These are phyloP conservation scores for Rhagonycha fulva DNA, from an alignment of 2,888 invertebrate species.

Conservation along the genomic window DNA sequence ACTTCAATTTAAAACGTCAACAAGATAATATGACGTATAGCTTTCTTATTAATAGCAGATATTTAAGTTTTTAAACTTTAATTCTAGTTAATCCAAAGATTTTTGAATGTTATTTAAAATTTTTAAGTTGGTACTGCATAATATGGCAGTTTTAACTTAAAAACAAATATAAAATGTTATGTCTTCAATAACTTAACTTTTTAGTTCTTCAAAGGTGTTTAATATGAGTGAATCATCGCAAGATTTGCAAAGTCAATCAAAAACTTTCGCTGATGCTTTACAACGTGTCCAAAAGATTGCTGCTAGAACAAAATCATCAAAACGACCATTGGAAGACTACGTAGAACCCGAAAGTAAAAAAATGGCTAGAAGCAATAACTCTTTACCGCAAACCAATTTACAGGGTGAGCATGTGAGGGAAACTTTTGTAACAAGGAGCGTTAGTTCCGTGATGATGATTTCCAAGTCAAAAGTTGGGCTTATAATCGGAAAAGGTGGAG, in stretches of 20 bases:
- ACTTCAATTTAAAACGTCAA: too few species aligned
- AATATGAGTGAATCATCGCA: background rate
- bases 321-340: background rate
- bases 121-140: background rate
- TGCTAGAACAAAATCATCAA: background rate
- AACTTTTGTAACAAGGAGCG: slow-evolving; percentile 44
- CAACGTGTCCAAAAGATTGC: background rate
- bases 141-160: too few species aligned
- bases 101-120: background rate
- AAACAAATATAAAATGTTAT: background rate
- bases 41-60: too few species aligned
- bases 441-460: slow-evolving; percentile 87
- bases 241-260: background rate
- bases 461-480: slow-evolving; percentile 97
- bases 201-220: background rate
- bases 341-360: background rate
- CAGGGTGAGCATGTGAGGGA: fast-evolving
- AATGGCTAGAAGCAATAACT: background rate
- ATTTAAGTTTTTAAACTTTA: too few species aligned
- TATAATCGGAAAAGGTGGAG: slow-evolving; percentile 98
- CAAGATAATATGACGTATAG: too few species aligned
- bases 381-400: background rate
- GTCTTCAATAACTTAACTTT: background rate
- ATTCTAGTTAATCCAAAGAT: too few species aligned
- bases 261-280: background rate